A percentile compares a stretch with the other conserved stretches of the same genome.
These are phyloP conservation scores for Drosophila pseudotalamancana DNA, from an alignment of 2,888 invertebrate genomes.

Conservation along the genomic window DNA sequence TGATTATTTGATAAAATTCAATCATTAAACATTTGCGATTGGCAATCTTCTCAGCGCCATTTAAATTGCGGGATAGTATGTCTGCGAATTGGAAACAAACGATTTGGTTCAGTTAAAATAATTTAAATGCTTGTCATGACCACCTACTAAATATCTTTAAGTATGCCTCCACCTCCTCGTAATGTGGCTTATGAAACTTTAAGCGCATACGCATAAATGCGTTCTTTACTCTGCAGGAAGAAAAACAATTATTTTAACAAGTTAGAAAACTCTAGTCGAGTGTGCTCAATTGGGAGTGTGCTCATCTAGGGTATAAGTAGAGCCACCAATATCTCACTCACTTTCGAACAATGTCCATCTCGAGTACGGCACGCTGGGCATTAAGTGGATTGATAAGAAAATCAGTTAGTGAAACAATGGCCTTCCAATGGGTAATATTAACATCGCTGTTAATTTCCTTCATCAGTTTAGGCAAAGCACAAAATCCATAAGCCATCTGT, in stretches of 20 bases:
- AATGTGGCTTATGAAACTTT: constrained; percentile 29
- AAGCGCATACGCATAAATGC: constrained; percentile 59
- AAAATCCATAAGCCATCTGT: constrained; percentile 74
- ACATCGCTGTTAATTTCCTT: constrained; percentile 72
- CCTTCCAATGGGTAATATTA: constrained; percentile 64
- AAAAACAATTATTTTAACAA: background rate
- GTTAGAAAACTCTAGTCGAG: too few species aligned
- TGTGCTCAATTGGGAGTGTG: too few species aligned
- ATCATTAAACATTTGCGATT: constrained; percentile 55
- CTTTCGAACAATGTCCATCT: constrained; percentile 78
- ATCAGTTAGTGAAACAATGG: constrained; percentile 74
- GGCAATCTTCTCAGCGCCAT: constrained; percentile 67
- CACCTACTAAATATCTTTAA: constrained; percentile 61
- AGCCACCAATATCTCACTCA: constrained; percentile 30
- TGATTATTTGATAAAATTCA: constrained; percentile 73
- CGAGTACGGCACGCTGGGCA: constrained; percentile 68
- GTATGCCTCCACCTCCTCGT: constrained; percentile 54
- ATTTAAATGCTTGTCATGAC: too few species aligned
- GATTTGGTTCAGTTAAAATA: too few species aligned
- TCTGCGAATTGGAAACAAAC: too few species aligned
- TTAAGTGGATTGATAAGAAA: constrained; percentile 76
- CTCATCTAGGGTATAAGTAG: too few species aligned
- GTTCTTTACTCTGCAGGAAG: constrained; percentile 52
- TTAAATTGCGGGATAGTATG: constrained; percentile 59
- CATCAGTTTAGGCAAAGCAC: constrained; percentile 75